These are phyloP conservation scores for Telmatherina bonti DNA, from an alignment of 2,797 vertebrate species.

Conservation along the genomic window DNA sequence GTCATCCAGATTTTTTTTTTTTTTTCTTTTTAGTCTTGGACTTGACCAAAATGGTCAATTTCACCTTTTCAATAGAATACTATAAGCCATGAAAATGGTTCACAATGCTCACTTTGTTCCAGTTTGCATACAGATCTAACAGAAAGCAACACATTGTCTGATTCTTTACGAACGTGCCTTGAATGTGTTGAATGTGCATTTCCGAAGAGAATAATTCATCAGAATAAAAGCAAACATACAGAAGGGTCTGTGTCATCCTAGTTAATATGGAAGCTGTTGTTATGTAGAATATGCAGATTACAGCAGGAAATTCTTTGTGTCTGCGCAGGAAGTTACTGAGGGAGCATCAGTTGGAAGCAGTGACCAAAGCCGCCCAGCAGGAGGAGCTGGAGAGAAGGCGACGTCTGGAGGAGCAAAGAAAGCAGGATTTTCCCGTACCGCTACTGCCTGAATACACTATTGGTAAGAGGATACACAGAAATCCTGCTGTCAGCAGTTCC, in stretches of 20 bases:
- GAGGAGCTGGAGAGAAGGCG: slow-evolving; percentile 92
- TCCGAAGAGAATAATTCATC: slow-evolving; percentile 7
- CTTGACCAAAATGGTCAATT: too few species aligned
- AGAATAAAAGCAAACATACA: neutral
- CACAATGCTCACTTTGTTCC: too few species aligned
- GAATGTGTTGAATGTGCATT: too few species aligned
- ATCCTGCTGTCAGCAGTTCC: neutral
- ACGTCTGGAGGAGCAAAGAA: slow-evolving; percentile 90
- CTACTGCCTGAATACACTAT: slow-evolving; percentile 86
- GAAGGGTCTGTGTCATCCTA: neutral
- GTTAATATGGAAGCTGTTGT: neutral
- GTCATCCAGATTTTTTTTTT: too few species aligned
- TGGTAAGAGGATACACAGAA: slow-evolving; percentile 75
- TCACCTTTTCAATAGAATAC: too few species aligned
- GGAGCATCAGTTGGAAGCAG: slow-evolving; percentile 93
- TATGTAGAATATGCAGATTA: neutral
- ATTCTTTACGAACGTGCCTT: too few species aligned
- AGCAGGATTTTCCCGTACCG: slow-evolving; percentile 85
- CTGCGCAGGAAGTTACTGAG: slow-evolving; percentile 90
- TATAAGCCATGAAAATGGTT: too few species aligned
- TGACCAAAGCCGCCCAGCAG: slow-evolving; percentile 95
- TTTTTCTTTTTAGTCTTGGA: too few species aligned
- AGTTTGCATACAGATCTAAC: too few species aligned
- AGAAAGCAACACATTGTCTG: too few species aligned
- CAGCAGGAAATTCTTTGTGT: slow-evolving; percentile 2